Evolutionary conservation across 2,113 vertebrate species (phyloP).

Genomic region (Physeter macrocephalus): DNA sequence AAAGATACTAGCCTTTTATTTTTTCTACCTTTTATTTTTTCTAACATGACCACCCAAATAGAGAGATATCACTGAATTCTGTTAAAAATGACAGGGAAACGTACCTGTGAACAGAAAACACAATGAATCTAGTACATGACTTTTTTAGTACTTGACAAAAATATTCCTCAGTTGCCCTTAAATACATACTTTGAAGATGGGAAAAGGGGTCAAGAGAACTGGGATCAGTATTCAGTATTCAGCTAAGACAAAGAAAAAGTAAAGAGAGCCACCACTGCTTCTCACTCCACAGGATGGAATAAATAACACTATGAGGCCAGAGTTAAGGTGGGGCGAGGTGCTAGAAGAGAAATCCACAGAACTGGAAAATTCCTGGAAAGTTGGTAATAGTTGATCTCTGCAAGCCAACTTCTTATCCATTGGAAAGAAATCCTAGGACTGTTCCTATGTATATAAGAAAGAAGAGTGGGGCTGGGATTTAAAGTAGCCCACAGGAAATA

Average conservation of each 20-base stretch:
- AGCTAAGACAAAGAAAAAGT: neutral
- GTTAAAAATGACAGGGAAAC: neutral
- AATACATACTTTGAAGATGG: neutral
- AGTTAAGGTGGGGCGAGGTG: neutral
- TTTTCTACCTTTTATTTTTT: conserved; percentile 12
- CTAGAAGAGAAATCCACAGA: neutral
- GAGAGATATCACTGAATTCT: neutral
- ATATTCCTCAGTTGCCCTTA: neutral
- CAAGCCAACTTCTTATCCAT: neutral
- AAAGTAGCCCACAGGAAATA: neutral
- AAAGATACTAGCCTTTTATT: no score
- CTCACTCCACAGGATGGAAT: neutral
- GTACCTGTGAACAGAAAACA: neutral
- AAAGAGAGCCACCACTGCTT: neutral
- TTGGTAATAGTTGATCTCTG: neutral
- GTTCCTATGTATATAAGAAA: neutral
- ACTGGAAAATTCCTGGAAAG: neutral
- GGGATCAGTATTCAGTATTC: neutral
- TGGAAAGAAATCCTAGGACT: neutral
- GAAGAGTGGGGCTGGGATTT: neutral
- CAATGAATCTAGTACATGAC: neutral
- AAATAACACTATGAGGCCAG: neutral
- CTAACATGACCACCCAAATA: neutral
- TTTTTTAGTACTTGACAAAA: neutral
- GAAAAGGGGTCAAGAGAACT: neutral